Evolutionary conservation across 2,797 vertebrate genomes (phyloP).

Genomic region (Kryptolebias ocellatus): DNA sequence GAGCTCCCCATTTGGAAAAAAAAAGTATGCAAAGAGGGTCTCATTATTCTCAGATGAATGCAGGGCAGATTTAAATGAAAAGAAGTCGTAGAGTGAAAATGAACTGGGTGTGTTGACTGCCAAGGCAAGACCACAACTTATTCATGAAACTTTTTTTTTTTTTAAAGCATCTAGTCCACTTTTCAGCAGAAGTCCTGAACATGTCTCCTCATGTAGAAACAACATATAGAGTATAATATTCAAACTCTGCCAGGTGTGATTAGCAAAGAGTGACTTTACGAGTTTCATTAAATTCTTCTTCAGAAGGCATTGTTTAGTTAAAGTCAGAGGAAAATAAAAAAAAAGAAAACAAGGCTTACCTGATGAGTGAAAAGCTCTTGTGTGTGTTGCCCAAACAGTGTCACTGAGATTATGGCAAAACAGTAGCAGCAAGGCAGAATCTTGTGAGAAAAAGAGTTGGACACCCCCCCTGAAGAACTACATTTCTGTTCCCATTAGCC

Average conservation of each 20-base stretch:
- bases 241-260: slow-evolving; percentile 10
- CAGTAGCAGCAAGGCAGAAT: slow-evolving; percentile 40
- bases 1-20: slow-evolving; percentile 5
- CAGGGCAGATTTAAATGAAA: slow-evolving; percentile 58
- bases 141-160: slow-evolving; percentile 14
- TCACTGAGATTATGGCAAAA: slow-evolving; percentile 62
- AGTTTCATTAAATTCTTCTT: slow-evolving; percentile 10
- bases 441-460: slow-evolving; percentile 40
- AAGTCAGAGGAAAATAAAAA: slow-evolving; percentile 6
- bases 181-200: slow-evolving; percentile 44
- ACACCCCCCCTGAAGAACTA: slow-evolving; percentile 47
- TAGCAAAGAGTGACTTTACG: slow-evolving; percentile 5
- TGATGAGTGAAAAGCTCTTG: slow-evolving; percentile 49
- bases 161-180: slow-evolving; percentile 9
- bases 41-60: slow-evolving; percentile 67
- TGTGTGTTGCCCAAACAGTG: slow-evolving; percentile 55
- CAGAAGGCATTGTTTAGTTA: slow-evolving; percentile 10
- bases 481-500: slow-evolving; percentile 76
- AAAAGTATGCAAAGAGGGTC: slow-evolving; percentile 64
- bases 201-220: slow-evolving; percentile 40
- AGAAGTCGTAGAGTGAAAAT: slow-evolving; percentile 61
- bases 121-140: slow-evolving; percentile 41
- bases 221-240: slow-evolving; percentile 18
- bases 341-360: slow-evolving; percentile 60
- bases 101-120: slow-evolving; percentile 44